Percentiles rank a stretch among this genome's conserved stretches.
These are phyloP conservation scores for Sphyrna mokarran DNA, from an alignment of 2,113 vertebrate species.

Conservation along the genomic window DNA sequence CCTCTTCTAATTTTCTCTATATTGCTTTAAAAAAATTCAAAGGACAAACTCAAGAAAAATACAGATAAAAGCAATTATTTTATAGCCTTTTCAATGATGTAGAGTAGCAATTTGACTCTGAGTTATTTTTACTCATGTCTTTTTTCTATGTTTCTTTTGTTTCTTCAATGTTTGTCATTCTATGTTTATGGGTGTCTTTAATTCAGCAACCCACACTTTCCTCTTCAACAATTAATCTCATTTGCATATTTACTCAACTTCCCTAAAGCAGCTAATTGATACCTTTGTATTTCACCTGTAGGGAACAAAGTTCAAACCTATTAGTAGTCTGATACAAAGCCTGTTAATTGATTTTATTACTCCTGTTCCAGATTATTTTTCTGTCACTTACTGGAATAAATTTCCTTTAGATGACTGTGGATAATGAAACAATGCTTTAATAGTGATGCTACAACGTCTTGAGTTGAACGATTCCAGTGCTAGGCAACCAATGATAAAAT, in stretches of 20 bases:
- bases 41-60: not conserved
- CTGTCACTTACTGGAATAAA: not conserved
- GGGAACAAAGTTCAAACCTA: not conserved
- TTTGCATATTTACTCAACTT: not conserved
- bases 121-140: not conserved
- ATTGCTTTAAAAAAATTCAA: not conserved
- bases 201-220: not conserved
- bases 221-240: not conserved
- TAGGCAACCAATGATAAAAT: not conserved
- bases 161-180: not conserved
- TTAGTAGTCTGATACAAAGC: not conserved
- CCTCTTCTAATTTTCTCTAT: not conserved
- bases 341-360: not conserved
- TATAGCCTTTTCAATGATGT: not conserved
- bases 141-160: not conserved
- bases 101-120: not conserved
- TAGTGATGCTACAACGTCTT: not conserved
- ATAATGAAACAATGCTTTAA: not conserved
- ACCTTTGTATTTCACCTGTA: not conserved
- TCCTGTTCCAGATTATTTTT: not conserved
- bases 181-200: not conserved
- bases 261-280: not conserved
- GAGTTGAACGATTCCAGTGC: not conserved
- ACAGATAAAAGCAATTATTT: not conserved
- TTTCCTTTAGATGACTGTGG: not conserved